Conservation (phyloP, 2,888 invertebrate species). For the Gymnocheta viridis region DNA sequence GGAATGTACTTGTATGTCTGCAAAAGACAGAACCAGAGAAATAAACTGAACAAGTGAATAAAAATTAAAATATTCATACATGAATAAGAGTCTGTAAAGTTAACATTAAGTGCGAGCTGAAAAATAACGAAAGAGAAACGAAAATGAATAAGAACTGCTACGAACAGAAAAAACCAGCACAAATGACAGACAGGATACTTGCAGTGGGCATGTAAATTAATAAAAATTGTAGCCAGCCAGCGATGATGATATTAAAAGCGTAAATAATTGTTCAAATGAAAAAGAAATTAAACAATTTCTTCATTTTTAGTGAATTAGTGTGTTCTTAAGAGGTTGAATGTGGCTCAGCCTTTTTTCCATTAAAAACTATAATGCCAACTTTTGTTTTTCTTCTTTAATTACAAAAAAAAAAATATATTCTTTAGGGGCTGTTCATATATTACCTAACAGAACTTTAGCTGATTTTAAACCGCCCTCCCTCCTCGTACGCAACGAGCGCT, state of each 20-base stretch:
- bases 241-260: constrained; percentile 18
- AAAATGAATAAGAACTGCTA: constrained; percentile 6
- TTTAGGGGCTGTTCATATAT: too few species aligned
- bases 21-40: constrained; percentile 41
- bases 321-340: too few species aligned
- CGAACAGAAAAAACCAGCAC: not conserved
- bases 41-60: constrained; percentile 47
- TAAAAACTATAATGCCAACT: too few species aligned
- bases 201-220: constrained; percentile 17
- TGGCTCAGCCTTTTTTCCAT: too few species aligned
- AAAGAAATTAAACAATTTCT: not conserved
- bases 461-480: too few species aligned
- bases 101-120: not conserved
- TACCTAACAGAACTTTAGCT: too few species aligned
- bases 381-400: too few species aligned
- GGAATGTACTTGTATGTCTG: not conserved
- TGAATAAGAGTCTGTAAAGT: constrained; percentile 26
- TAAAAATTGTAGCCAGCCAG: constrained; percentile 23
- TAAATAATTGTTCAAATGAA: constrained; percentile 17
- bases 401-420: too few species aligned
- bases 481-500: too few species aligned
- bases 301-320: too few species aligned
- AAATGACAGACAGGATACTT: constrained; percentile 23
- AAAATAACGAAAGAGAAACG: not conserved
- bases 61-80: constrained; percentile 44